Conservation (phyloP, 2,113 vertebrate species). For the Perccottus glenii region DNA sequence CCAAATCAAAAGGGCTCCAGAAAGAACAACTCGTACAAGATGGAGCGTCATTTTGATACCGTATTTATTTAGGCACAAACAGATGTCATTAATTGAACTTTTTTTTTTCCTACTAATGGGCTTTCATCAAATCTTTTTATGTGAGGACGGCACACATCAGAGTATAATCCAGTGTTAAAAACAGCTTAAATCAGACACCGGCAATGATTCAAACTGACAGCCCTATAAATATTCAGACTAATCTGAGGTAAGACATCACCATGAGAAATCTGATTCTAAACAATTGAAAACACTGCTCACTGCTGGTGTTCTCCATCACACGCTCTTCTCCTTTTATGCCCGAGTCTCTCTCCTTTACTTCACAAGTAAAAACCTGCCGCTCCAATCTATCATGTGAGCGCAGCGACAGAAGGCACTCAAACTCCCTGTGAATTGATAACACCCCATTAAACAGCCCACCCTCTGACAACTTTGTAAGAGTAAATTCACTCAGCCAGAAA, state of each 20-base stretch:
- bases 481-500: slow-evolving; percentile 63
- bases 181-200: slow-evolving; percentile 13
- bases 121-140: slow-evolving; percentile 34
- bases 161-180: slow-evolving; percentile 45
- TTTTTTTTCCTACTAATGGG: slow-evolving; percentile 17
- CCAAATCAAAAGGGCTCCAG: slow-evolving; percentile 4
- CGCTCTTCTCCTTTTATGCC: background rate
- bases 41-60: slow-evolving; percentile 4
- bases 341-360: slow-evolving; percentile 7
- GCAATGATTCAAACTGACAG: slow-evolving; percentile 27
- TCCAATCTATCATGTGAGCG: slow-evolving; percentile 38
- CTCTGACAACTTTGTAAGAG: slow-evolving; percentile 58
- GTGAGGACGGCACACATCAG: background rate
- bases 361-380: slow-evolving; percentile 25
- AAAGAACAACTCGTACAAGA: slow-evolving; percentile 21
- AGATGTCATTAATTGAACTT: slow-evolving; percentile 21
- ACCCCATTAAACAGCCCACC: slow-evolving; percentile 61
- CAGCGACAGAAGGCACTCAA: slow-evolving; percentile 38
- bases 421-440: slow-evolving; percentile 56
- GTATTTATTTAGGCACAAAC: slow-evolving; percentile 29
- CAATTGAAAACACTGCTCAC: slow-evolving; percentile 11
- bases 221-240: slow-evolving; percentile 38
- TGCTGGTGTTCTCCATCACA: background rate
- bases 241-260: slow-evolving; percentile 15
- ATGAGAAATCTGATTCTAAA: slow-evolving; percentile 27